phyloP scores from a whole-genome alignment of 37 sponge, comb jelly and placozoan genomes.

The Spongilla lacustris region DNA sequence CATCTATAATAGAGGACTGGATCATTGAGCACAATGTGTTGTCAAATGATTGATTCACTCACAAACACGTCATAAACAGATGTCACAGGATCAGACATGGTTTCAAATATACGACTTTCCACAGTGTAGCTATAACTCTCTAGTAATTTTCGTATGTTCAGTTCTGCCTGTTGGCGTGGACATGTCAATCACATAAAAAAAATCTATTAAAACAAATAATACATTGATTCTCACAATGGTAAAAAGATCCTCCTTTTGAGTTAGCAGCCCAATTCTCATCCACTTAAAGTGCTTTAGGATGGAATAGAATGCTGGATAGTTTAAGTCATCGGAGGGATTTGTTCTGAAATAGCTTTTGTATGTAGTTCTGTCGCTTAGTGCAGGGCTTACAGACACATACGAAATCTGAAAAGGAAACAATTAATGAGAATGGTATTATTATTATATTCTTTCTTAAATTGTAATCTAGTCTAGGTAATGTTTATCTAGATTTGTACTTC shows the following conservation, averaged over 20 bases:
- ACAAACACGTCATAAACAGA: neutral
- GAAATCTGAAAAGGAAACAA: constrained; percentile 4
- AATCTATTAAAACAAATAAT: too few species aligned
- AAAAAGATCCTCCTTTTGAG: constrained; percentile 23
- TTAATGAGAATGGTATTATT: too few species aligned
- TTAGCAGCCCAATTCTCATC: constrained; percentile 13
- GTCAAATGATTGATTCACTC: neutral
- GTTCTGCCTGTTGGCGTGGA: too few species aligned
- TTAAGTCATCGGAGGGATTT: neutral
- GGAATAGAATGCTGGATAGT: neutral
- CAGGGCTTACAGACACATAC: neutral
- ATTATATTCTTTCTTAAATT: too few species aligned
- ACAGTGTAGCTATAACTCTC: neutral
- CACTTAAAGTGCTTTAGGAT: constrained; percentile 8
- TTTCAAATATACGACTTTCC: neutral
- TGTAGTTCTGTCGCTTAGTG: constrained; percentile 12
- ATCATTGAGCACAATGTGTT: too few species aligned
- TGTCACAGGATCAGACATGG: neutral
- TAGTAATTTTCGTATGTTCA: too few species aligned
- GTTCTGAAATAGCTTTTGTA: constrained; percentile 26
- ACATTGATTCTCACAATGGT: neutral
- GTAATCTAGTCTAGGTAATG: too few species aligned
- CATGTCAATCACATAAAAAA: too few species aligned
- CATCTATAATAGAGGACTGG: neutral
- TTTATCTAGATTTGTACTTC: too few species aligned